Evolutionary conservation across 2,888 invertebrate species (phyloP).

Genomic region (Lepidochrysops patricia): DNA sequence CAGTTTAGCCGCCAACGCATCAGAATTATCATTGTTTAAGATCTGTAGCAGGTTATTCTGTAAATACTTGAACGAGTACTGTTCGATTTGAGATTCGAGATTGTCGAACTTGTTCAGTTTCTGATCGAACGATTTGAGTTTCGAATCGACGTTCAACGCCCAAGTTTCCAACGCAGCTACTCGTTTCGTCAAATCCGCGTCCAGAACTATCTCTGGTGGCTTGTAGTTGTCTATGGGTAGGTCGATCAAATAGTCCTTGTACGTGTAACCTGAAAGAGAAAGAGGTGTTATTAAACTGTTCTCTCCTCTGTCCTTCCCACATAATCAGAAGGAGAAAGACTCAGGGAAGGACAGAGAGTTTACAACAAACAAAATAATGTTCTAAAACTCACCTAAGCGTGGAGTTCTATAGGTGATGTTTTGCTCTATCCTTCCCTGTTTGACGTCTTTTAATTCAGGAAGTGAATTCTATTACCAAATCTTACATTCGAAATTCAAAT

Average conservation of each 20-base stretch:
- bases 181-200: constrained; percentile 46
- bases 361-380: constrained; percentile 39
- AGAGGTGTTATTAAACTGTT: constrained; percentile 19
- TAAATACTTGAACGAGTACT: constrained; percentile 69
- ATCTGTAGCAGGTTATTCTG: constrained; percentile 72
- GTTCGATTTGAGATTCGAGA: constrained; percentile 60
- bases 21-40: constrained; percentile 56
- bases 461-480: neutral
- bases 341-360: constrained; percentile 78
- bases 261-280: constrained; percentile 53
- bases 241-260: constrained; percentile 34
- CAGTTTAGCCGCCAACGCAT: constrained; percentile 62
- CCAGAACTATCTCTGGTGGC: constrained; percentile 44
- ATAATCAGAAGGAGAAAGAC: constrained; percentile 37
- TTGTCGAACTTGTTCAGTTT: constrained; percentile 67
- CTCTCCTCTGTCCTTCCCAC: constrained; percentile 67
- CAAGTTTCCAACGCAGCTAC: constrained; percentile 59
- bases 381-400: constrained; percentile 65
- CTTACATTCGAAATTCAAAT: neutral
- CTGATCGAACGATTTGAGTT: constrained; percentile 71
- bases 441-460: neutral
- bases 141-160: constrained; percentile 66
- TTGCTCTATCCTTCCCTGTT: constrained; percentile 68
- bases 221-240: constrained; percentile 43
- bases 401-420: constrained; percentile 62